Evolutionary conservation across 2,113 vertebrate genomes (phyloP).

Genomic region (Vombatus ursinus): DNA sequence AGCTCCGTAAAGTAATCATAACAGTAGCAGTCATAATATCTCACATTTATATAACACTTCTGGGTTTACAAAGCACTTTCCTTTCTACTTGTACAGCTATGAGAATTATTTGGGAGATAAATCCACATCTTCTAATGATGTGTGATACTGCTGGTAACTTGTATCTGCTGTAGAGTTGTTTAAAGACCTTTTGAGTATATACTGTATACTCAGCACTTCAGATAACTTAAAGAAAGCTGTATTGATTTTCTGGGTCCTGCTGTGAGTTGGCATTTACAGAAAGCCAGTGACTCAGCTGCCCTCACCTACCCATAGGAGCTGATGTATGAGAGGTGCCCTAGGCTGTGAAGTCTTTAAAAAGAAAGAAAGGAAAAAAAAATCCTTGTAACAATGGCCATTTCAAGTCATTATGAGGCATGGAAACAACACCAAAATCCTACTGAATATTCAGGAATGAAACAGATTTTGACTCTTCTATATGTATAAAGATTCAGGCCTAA

Average conservation of each 20-base stretch:
- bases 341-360: background rate
- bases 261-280: constrained; percentile 66
- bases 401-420: background rate
- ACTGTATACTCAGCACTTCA: constrained; percentile 50
- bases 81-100: background rate
- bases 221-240: constrained; percentile 65
- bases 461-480: background rate
- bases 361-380: background rate
- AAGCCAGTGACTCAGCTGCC: constrained; percentile 64
- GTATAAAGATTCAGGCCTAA: background rate
- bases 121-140: background rate
- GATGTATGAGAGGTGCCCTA: background rate
- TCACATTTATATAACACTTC: background rate
- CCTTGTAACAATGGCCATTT: background rate
- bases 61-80: background rate
- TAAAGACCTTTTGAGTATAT: constrained; percentile 45
- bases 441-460: background rate
- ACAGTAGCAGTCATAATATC: background rate
- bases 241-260: constrained; percentile 76
- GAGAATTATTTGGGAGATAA: constrained; percentile 55
- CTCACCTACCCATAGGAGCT: constrained; percentile 4
- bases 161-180: constrained; percentile 45
- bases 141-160: constrained; percentile 20
- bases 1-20: background rate
- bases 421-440: background rate